A percentile compares a stretch with the other conserved stretches of the same genome.
phyloP scores from a whole-genome alignment of 2,888 invertebrate genomes.

The Trissonchulus latispiculum region DNA sequence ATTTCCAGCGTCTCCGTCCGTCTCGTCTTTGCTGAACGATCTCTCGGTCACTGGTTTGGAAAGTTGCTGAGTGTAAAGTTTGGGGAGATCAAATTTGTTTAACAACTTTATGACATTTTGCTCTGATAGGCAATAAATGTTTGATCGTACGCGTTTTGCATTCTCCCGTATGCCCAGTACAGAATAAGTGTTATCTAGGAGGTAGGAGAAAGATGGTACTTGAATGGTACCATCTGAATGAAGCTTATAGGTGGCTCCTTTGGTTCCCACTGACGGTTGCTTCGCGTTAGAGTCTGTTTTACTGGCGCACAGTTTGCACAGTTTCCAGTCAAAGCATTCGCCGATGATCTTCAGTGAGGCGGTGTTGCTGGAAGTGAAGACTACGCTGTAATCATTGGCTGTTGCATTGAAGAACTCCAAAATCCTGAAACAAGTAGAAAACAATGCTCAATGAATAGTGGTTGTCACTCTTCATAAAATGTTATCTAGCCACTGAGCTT shows the following conservation, averaged over 20 bases:
- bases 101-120: background rate
- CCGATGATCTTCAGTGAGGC: conserved; percentile 69
- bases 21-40: background rate
- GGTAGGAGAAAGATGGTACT: conserved; percentile 62
- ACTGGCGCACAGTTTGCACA: conserved; percentile 25
- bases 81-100: background rate
- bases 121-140: conserved; percentile 6
- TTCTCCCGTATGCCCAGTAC: conserved; percentile 80
- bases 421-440: conserved; percentile 52
- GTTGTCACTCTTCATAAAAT: background rate
- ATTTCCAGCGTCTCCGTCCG: background rate
- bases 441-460: background rate
- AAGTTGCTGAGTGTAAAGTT: background rate
- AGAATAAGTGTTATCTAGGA: conserved; percentile 87
- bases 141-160: conserved; percentile 45
- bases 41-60: background rate
- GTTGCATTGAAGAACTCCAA: conserved; percentile 71
- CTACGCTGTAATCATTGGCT: conserved; percentile 66
- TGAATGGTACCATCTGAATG: background rate
- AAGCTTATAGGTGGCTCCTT: background rate
- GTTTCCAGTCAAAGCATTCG: conserved; percentile 61
- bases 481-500: too few relatives aligned
- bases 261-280: background rate
- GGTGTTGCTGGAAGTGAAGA: conserved; percentile 89
- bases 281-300: background rate